Conservation (phyloP, 2,888 invertebrate genomes). For the Microplitis deprimator region DNA sequence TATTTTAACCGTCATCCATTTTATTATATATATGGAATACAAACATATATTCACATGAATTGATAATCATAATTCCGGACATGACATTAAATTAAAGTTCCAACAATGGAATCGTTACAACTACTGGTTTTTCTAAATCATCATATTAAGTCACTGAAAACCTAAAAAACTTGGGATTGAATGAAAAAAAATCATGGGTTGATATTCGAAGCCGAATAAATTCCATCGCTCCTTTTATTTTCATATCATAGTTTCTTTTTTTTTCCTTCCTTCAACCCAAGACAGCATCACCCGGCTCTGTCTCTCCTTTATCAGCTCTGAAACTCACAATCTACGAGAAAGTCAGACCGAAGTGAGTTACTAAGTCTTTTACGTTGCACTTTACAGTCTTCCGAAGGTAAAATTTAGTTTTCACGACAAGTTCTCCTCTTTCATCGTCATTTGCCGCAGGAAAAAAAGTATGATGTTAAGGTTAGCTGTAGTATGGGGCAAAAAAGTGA, state of each 20-base stretch:
- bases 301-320: not conserved
- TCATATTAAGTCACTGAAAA: too few relatives aligned
- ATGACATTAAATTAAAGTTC: not conserved
- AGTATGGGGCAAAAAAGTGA: constrained; percentile 19
- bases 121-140: too few relatives aligned
- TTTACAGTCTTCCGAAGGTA: constrained; percentile 54
- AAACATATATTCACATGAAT: constrained; percentile 30
- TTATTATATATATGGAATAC: not conserved
- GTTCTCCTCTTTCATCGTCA: constrained; percentile 39
- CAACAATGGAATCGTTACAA: not conserved
- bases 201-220: constrained; percentile 31
- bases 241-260: constrained; percentile 31
- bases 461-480: constrained; percentile 19
- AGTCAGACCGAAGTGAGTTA: constrained; percentile 57
- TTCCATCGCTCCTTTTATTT: constrained; percentile 27
- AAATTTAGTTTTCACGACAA: constrained; percentile 59
- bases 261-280: constrained; percentile 13
- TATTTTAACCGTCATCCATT: not conserved
- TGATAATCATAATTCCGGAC: not conserved
- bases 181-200: constrained; percentile 36
- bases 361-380: constrained; percentile 60
- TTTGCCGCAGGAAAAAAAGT: constrained; percentile 3
- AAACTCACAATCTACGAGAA: constrained; percentile 28
- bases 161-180: not conserved
- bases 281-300: not conserved